Conservation (phyloP, 2,888 invertebrate species). For the Eugnorisma glareosa region DNA sequence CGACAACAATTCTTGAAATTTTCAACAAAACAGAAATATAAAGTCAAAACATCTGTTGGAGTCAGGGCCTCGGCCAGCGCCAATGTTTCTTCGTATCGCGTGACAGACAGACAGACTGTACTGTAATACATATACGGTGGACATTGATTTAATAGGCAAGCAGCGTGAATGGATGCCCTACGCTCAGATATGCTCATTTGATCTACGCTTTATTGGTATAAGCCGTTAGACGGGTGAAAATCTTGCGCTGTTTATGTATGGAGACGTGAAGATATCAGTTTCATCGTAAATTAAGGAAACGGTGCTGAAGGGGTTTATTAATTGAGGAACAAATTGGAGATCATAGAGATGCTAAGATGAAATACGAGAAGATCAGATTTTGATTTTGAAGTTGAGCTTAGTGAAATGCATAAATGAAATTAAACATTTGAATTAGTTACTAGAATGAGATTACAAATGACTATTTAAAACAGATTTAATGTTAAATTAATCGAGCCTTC, state of each 20-base stretch:
- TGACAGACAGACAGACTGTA: conserved; percentile 77
- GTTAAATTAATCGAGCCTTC: neutral
- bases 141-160: conserved; percentile 84
- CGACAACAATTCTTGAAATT: conserved; percentile 52
- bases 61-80: conserved; percentile 50
- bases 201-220: conserved; percentile 72
- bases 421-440: no score
- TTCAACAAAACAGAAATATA: conserved; percentile 56
- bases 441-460: neutral
- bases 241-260: conserved; percentile 48
- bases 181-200: conserved; percentile 75
- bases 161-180: conserved; percentile 78
- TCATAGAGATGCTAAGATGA: neutral
- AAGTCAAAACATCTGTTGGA: conserved; percentile 61
- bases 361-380: neutral
- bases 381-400: no score
- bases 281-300: conserved; percentile 45
- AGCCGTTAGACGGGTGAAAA: conserved; percentile 61
- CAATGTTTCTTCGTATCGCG: conserved; percentile 76
- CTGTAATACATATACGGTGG: conserved; percentile 80
- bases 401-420: neutral
- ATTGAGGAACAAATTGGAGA: conserved; percentile 15
- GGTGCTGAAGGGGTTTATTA: conserved; percentile 31
- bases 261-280: conserved; percentile 50
- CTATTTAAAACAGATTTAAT: neutral